phyloP scores from a whole-genome alignment of 2,113 vertebrate genomes.

The Alouatta palliata region DNA sequence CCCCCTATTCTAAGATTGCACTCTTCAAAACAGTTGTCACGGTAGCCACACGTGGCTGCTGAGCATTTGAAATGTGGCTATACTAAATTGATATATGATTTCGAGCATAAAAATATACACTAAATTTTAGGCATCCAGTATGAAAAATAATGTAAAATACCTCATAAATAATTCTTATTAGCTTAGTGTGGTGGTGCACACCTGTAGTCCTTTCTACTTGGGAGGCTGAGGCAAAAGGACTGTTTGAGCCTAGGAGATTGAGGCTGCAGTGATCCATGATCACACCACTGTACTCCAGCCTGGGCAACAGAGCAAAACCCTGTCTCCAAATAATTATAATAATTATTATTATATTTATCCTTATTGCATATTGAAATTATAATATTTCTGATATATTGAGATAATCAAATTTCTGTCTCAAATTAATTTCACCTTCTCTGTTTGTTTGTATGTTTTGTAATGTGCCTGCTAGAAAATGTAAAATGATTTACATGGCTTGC shows the following conservation, averaged over 20 bases:
- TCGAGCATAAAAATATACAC: neutral
- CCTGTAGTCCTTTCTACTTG: too few species aligned
- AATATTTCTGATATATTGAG: neutral
- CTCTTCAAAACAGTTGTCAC: neutral
- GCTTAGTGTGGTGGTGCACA: too few species aligned
- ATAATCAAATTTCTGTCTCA: constrained; percentile 9
- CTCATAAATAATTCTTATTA: neutral
- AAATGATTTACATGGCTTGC: neutral
- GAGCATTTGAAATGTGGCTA: neutral
- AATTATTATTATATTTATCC: neutral
- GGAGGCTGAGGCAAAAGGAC: too few species aligned
- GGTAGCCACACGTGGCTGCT: neutral
- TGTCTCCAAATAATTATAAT: too few species aligned
- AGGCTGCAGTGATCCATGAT: too few species aligned
- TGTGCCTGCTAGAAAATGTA: neutral
- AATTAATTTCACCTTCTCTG: neutral
- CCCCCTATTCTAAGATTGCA: neutral
- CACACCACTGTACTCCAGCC: too few species aligned
- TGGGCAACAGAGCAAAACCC: too few species aligned
- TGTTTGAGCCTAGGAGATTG: too few species aligned
- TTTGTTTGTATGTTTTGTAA: neutral
- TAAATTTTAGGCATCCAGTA: neutral
- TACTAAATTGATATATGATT: neutral
- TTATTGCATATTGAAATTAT: neutral
- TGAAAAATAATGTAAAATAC: neutral